Evolutionary conservation across 2,797 vertebrate genomes (phyloP), one percentile per base, ranked within the genome.

Genomic region (Denticeps clupeoides): DNA sequence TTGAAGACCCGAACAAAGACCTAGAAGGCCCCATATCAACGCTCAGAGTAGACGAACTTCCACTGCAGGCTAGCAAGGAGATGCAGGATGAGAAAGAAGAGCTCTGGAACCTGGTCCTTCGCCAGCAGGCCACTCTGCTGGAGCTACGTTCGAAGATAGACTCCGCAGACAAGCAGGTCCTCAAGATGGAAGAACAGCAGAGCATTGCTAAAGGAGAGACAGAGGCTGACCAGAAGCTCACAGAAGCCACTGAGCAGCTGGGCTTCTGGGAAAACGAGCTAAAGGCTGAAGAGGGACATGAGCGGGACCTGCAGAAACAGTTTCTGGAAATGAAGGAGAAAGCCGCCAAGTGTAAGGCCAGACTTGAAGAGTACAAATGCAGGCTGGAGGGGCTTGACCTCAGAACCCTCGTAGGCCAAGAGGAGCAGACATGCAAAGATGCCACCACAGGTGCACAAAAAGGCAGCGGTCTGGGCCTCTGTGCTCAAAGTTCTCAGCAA

Each of bases 201-300:
- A 59, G 19, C 38, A 32, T 32, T 5, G 32, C 15, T 5, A 13
- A 16, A 33, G 16, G 33, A 19, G 16, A 19, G 15, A 7, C 37
- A 9, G 7, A 37, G 37, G 35, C 31, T 43, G 15, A 51, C 52
- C 38, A 16, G 29, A 37, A 2, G 41, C 56, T 15, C 35, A 65
- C 12, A 15, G 71, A 75, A 16, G 46, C 45, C 1, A 40, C 27
- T 4, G 80, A 83, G 45, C 75, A 83, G 58, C 62, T 84, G 1
- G 51, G 50, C 29, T 81, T 82, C 51, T 86, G 84, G 85, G 71
- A 82, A 60, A 85, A 83, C 1, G 81, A 86, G 44, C 55, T 87
- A 12, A 80, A 71, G 32, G 75, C 74, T 0, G 84, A 87, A 48
- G 75, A 77, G 49, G 65, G 45, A 19, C 68, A 74, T 1, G 83